phyloP scores from a whole-genome alignment of 2,113 vertebrate species.

The Pelvicachromis taeniatus region DNA sequence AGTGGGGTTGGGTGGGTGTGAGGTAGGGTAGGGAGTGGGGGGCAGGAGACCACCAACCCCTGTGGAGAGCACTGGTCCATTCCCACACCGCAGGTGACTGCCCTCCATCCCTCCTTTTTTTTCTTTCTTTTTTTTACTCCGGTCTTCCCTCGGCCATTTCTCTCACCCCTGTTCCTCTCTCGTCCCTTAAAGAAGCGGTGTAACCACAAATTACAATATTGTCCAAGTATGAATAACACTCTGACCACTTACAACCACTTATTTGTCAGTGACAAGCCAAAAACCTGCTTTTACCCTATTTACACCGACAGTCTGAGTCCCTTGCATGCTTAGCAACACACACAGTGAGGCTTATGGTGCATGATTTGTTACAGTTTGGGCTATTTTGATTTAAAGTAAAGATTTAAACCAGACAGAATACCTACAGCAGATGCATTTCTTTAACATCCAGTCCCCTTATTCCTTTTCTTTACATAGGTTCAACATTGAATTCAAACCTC shows the following conservation, averaged over 20 bases:
- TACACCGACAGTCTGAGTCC: not conserved
- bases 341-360: not conserved
- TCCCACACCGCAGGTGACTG: slow-evolving; percentile 71
- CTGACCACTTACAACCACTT: not conserved
- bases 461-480: not conserved
- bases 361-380: not conserved
- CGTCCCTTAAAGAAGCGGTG: slow-evolving; percentile 33
- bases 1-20: not conserved
- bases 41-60: slow-evolving; percentile 39
- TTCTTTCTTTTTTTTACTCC: not conserved
- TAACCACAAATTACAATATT: not conserved
- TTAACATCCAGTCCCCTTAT: not conserved
- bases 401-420: not conserved
- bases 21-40: not conserved
- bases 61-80: slow-evolving; percentile 55
- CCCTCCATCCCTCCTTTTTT: slow-evolving; percentile 20
- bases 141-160: slow-evolving; percentile 4
- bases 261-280: not conserved
- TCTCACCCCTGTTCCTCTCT: not conserved
- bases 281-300: not conserved
- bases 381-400: not conserved
- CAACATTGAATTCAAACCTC: not conserved
- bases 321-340: not conserved
- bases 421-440: not conserved
- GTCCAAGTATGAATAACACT: not conserved